phyloP scores from a whole-genome alignment of 2,888 invertebrate genomes.

The Apodemia mormo region DNA sequence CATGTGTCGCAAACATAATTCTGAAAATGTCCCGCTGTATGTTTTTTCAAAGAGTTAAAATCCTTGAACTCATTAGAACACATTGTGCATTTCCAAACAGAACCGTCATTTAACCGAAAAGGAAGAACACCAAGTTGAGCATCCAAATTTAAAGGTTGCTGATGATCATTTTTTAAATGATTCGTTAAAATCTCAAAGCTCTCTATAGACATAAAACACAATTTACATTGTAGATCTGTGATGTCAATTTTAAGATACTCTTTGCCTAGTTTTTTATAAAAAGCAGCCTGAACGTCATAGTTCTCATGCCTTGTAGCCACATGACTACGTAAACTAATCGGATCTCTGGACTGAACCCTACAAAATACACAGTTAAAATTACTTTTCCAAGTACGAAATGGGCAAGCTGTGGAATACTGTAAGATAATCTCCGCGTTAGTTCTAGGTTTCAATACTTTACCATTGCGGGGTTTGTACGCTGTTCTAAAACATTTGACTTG shows the following conservation, averaged over 20 bases:
- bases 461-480: constrained; percentile 69
- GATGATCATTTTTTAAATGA: constrained; percentile 68
- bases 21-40: constrained; percentile 70
- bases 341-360: constrained; percentile 66
- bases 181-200: constrained; percentile 60
- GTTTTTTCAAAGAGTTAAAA: constrained; percentile 67
- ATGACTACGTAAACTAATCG: constrained; percentile 60
- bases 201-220: constrained; percentile 62
- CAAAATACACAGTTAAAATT: constrained; percentile 75
- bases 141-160: constrained; percentile 64
- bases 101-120: constrained; percentile 65
- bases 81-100: constrained; percentile 70
- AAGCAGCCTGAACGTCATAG: constrained; percentile 67
- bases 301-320: constrained; percentile 61
- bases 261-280: constrained; percentile 72
- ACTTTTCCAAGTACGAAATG: constrained; percentile 72
- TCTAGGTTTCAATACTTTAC: constrained; percentile 59
- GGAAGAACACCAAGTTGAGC: constrained; percentile 69
- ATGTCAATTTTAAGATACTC: constrained; percentile 71
- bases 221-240: constrained; percentile 70
- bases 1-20: constrained; percentile 76
- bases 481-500: constrained; percentile 70
- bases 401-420: constrained; percentile 69
- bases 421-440: constrained; percentile 71
- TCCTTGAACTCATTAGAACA: constrained; percentile 72